A percentile compares a stretch with the other conserved stretches of the same genome.
phyloP scores from a whole-genome alignment of 2,113 vertebrate species.

The Lathamus discolor region DNA sequence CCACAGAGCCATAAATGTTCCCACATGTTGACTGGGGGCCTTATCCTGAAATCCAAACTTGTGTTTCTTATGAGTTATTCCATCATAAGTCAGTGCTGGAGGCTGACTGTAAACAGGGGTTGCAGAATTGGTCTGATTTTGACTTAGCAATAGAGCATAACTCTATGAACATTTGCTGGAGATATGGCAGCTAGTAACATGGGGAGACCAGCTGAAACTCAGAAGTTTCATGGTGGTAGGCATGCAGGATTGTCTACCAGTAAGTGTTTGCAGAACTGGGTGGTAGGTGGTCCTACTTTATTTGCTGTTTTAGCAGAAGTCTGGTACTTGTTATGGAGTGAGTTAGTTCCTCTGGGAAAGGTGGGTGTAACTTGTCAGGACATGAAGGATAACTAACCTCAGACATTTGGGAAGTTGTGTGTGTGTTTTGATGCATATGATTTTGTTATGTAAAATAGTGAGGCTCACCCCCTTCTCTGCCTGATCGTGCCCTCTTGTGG shows the following conservation, averaged over 20 bases:
- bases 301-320: conserved; percentile 60
- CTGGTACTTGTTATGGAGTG: conserved; percentile 60
- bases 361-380: conserved; percentile 70
- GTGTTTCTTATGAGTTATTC: conserved; percentile 44
- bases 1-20: conserved; percentile 49
- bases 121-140: conserved; percentile 32
- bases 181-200: neutral
- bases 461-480: conserved; percentile 55
- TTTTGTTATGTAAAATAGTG: conserved; percentile 55
- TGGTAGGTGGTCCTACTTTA: conserved; percentile 67
- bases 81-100: conserved; percentile 21
- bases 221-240: neutral
- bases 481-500: conserved; percentile 60
- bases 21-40: conserved; percentile 59
- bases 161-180: conserved; percentile 4
- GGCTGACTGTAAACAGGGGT: neutral
- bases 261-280: conserved; percentile 53
- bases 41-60: conserved; percentile 40
- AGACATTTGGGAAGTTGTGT: conserved; percentile 61
- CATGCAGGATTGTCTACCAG: conserved; percentile 33
- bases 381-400: conserved; percentile 62
- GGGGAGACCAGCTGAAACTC: neutral
- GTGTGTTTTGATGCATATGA: conserved; percentile 60
- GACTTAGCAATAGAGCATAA: conserved; percentile 26
- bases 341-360: conserved; percentile 67